Base-by-base conservation (phyloP, 2,797 vertebrate species). In the Catamblyrhynchus diadema region DNA sequence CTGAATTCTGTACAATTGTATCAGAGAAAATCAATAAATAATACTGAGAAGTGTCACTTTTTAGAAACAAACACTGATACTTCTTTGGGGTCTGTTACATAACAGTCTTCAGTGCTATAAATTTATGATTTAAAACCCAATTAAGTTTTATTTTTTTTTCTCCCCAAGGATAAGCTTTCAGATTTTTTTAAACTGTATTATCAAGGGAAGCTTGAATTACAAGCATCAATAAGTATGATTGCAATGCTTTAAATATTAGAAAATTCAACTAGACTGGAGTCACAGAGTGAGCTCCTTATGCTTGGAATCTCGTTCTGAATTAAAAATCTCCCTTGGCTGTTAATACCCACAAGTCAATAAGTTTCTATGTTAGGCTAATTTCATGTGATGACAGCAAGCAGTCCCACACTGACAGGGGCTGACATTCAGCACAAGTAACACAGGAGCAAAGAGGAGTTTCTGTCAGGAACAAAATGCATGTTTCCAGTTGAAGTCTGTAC, bases 221-320 rank as follows among this genome's bases (percentile, higher is more conserved):
- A 89, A 91, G 61, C 71, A 86, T 81, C 50, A 85, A 66, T 23
- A 83, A 74, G 39, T 48, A 74, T 12, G 60, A 23, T n/a, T 92
- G 81, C 42, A 87, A 71, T 82, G 45, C 71, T 81, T 85, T 82
- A 95, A 82, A 92, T 61, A 89, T 85, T 64, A 87, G n/a, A 87
- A 93, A 91, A 94, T 71, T 87, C 45, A 92, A 50, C 75, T 74
- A 82, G 67, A 47, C 30, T 82, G 65, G 50, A 82, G 92, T 57
- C 47, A 67, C 1, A 1, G 12, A 88, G 10, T 44, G 72, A 94
- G 78, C 80, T 67, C 64, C 48, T 77, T 82, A 69, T 51, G 32
- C 70, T 77, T 57, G 70, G 37, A 64, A 89, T 78, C 88, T 3
- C 6, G 18, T 57, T 87, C 39, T 50, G 61, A 94, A 78, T 69